These are phyloP conservation scores for Oreocharis arfaki DNA, from an alignment of 2,113 vertebrate genomes.

Conservation along the genomic window DNA sequence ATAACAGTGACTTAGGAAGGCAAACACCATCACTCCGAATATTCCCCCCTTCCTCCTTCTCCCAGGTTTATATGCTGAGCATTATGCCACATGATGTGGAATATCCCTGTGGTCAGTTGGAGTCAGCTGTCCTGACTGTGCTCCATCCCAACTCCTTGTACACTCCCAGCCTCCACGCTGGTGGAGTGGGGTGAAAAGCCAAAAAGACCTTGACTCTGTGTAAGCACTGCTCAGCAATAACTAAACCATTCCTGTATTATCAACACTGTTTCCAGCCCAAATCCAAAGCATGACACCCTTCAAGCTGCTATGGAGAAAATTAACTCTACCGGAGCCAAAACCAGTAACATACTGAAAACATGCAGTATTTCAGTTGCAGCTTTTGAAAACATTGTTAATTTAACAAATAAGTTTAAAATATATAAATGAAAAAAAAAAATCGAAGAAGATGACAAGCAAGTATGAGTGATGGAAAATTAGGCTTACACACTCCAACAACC, in stretches of 20 bases:
- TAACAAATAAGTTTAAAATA: background rate
- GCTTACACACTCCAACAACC: background rate
- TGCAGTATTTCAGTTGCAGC: background rate
- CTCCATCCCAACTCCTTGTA: background rate
- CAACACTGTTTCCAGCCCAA: background rate
- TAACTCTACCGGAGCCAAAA: background rate
- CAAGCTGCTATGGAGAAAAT: background rate
- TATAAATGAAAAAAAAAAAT: background rate
- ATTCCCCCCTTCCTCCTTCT: background rate
- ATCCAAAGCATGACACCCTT: background rate
- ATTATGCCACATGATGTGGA: fast-evolving
- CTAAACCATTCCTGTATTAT: background rate
- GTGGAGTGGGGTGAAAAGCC: background rate
- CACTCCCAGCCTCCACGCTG: background rate
- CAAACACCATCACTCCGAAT: fast-evolving
- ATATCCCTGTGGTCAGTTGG: background rate
- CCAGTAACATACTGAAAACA: background rate
- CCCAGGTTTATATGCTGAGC: background rate
- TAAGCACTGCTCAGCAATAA: background rate
- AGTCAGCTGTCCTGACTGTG: background rate
- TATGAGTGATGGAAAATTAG: background rate
- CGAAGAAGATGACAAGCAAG: background rate
- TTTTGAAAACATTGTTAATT: background rate
- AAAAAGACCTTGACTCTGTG: background rate
- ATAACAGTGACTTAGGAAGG: background rate